Evolutionary conservation across 1,140 invertebrate species (phyloP), one percentile per base, ranked within the genome.

Genomic region (Cecropterus lyciades): DNA sequence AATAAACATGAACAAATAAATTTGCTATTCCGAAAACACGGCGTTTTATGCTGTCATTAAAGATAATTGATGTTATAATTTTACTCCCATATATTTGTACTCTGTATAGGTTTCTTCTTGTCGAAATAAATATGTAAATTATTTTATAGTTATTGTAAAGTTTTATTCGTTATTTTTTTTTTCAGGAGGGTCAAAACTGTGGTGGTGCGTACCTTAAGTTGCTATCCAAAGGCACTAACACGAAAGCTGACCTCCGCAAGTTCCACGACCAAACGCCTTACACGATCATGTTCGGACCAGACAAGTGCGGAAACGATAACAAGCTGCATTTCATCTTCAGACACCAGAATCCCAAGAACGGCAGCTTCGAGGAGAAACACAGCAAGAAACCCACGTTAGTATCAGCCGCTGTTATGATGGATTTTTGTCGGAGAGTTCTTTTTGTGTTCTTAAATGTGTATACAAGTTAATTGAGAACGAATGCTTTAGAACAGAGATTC

Each of bases 241-340:
- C 95, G 45, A 94, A 95, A 42, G 87, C 95, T 14, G 95, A 98
- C 87, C 93, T 99, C 17, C 95, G 94, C 60, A 93, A 96, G 69
- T 99, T 99, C 87, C 95, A 98, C 87, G 98, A 99, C 92, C 98
- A 99, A 92, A 98, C 98, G 8, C 97, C 98, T 0, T 99, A 99
- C 90, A 97, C 97, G 1, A 98, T 99, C 78, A 99, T 99, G 99
- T 99, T 99, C 93, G 99, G 99, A 1, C 99, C 99, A 8, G 99
- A 99, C 93, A 99, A 99, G 91, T 99, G 99, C 93, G 99, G 99
- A 62, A 97, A 96, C 81, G 97, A 99, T 89, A 95, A 97, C 77
- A 99, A 99, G 95, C 93, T 99, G 53, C 99, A 99, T 91, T 99
- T 99, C 87, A 99, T 99, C 86, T 98, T 99, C 92, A 95, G 97